These are phyloP conservation scores for Nyctalus aviator DNA, from an alignment of 2,797 vertebrate species.

Conservation along the genomic window DNA sequence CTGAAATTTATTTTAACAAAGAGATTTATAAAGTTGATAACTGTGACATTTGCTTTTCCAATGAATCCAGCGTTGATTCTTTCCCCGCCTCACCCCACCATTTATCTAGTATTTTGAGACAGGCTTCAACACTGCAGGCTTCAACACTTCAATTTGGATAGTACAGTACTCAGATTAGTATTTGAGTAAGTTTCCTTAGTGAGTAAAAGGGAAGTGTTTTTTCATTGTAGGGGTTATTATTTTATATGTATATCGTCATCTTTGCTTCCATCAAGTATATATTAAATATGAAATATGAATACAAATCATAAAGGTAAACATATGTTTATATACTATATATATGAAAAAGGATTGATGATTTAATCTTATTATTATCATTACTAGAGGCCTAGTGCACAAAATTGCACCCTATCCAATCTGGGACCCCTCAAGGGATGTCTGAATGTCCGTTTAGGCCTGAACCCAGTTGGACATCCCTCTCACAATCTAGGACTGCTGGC, in stretches of 20 bases:
- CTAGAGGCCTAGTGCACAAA: too few relatives aligned
- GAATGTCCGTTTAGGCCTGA: too few relatives aligned
- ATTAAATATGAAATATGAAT: conserved; percentile 15
- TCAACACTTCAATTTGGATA: conserved; percentile 13
- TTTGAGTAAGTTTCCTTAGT: background rate
- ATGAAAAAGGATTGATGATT: background rate
- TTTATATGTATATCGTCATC: background rate
- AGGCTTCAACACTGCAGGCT: conserved; percentile 43
- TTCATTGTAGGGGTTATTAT: background rate
- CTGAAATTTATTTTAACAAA: conserved; percentile 69
- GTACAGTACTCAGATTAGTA: conserved; percentile 41
- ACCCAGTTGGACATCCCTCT: too few relatives aligned
- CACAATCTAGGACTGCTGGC: too few relatives aligned
- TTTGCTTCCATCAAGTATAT: conserved; percentile 12
- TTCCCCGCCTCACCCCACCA: background rate
- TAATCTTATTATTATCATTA: too few relatives aligned
- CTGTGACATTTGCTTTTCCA: conserved; percentile 52
- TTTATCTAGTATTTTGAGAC: conserved; percentile 20
- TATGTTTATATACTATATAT: conserved; percentile 1
- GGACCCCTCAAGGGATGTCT: too few relatives aligned
- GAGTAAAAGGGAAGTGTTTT: background rate
- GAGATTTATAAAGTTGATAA: conserved; percentile 38
- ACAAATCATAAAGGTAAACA: background rate
- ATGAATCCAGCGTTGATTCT: conserved; percentile 57
- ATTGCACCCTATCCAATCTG: too few relatives aligned